A percentile compares a stretch with the other conserved stretches of the same genome.
phyloP scores from a whole-genome alignment of 2,113 vertebrate genomes.

The Solea solea region DNA sequence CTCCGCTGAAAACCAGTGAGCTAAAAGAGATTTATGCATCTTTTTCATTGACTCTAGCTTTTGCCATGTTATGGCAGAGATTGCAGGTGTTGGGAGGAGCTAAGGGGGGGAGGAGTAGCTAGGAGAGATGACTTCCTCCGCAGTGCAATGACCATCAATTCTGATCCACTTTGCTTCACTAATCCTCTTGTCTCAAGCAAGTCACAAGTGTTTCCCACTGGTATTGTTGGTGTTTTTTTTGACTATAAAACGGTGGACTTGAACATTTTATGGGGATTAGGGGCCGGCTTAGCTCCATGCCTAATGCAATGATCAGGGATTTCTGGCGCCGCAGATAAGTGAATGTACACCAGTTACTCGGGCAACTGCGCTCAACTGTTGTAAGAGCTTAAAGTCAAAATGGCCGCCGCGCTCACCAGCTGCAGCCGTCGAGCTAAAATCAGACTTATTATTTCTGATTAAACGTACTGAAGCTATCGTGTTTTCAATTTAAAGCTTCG shows the following conservation, averaged over 20 bases:
- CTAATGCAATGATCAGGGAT: constrained; percentile 81
- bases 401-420: constrained; percentile 23
- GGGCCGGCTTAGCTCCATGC: constrained; percentile 72
- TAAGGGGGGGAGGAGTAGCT: constrained; percentile 28
- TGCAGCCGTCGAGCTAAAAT: neutral
- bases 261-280: constrained; percentile 81
- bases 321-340: constrained; percentile 81
- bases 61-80: constrained; percentile 16
- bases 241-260: constrained; percentile 75
- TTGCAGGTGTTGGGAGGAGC: constrained; percentile 57
- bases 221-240: constrained; percentile 74
- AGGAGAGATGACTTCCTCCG: constrained; percentile 22
- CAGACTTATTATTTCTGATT: too few relatives aligned
- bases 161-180: constrained; percentile 68
- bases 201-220: constrained; percentile 72
- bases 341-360: constrained; percentile 76
- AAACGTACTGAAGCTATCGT: too few relatives aligned
- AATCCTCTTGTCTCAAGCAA: constrained; percentile 72
- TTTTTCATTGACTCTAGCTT: constrained; percentile 36
- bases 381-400: constrained; percentile 57
- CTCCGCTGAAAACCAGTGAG: too few relatives aligned
- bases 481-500: too few relatives aligned
- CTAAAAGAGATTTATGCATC: constrained; percentile 38
- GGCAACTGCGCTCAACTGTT: constrained; percentile 59
- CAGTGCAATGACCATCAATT: constrained; percentile 48